These are phyloP conservation scores for Icerya purchasi DNA, from an alignment of 2,888 invertebrate genomes.

Conservation along the genomic window DNA sequence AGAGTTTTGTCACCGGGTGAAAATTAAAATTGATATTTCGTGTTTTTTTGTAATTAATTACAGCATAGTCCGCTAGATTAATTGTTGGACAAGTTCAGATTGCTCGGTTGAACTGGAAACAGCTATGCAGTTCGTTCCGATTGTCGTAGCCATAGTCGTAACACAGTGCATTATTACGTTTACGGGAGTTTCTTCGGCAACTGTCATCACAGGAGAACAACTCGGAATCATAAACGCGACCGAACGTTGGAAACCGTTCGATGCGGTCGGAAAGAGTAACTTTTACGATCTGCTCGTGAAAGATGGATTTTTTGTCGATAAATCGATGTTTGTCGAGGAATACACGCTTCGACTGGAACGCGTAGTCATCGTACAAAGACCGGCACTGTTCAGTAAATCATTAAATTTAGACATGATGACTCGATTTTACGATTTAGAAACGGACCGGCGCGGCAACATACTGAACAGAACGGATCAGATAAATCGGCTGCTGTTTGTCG, in stretches of 20 bases:
- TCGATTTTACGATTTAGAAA: not conserved
- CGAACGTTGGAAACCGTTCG: not conserved
- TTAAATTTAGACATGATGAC: not conserved
- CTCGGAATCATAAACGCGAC: no score
- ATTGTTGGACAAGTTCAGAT: no score
- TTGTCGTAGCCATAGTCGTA: no score
- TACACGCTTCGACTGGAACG: not conserved
- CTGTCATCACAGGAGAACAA: no score
- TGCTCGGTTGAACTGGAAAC: no score
- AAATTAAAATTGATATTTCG: no score
- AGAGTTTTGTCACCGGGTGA: no score
- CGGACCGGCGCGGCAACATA: not conserved
- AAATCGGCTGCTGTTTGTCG: not conserved
- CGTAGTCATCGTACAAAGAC: not conserved
- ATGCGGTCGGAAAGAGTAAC: not conserved
- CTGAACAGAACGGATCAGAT: not conserved
- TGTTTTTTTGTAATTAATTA: no score
- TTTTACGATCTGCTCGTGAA: not conserved
- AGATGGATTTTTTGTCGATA: not conserved
- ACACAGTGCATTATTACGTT: no score
- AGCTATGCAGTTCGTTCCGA: no score
- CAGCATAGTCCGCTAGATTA: no score
- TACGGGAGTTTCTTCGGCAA: no score
- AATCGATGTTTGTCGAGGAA: not conserved
- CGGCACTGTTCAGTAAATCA: not conserved